Evolutionary conservation across 2,797 vertebrate species (phyloP), one percentile per base, ranked within the genome.

Genomic region (Pseudomugil gertrudae): DNA sequence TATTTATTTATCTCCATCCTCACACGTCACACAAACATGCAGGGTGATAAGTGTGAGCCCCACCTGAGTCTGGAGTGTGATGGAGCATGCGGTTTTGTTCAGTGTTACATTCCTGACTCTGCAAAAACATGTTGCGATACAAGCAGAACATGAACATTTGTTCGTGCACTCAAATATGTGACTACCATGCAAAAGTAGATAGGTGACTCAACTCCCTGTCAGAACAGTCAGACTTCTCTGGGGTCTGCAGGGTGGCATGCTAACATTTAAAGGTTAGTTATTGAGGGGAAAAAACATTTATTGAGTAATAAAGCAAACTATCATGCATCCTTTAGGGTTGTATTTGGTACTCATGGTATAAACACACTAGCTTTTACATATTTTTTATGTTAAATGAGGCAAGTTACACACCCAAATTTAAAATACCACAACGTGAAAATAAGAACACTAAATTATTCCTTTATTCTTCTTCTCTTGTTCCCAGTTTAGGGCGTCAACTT

Each of bases 91-190:
- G 10, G 4, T 9, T 33, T 30, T 56, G 26, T 30, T 65, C 43
- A 55, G 54, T 4, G 19, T 63, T 57, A 10, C 71, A 78, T 84
- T 81, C 66, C 78, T 50, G 52, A 54, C 24, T 71, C 57, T 74
- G 72, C 63, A 72, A 66, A 70, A 69, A 79, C 81, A 78, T 15
- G 79, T 70, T 19, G 15, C 35, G 47, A 51, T 47, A 48, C 13
- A 73, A 38, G 3, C 33, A 43, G 3, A 43, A 45, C 24, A 14
- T 21, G 8, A 57, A 33, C 45, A 50, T n/a, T 38, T 66, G 17
- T 19, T 66, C 24, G 50, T 27, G 4, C 5, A n/a, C 27, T 63
- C 60, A 54, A 40, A 76, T n/a, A 30, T 24, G 36, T 32, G 52
- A 63, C 57, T 69, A 19, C 58, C 48, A 36, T 45, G 3, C 32